Evolutionary conservation across 2,113 vertebrate genomes (phyloP).

Genomic region (Hemiscyllium ocellatum): DNA sequence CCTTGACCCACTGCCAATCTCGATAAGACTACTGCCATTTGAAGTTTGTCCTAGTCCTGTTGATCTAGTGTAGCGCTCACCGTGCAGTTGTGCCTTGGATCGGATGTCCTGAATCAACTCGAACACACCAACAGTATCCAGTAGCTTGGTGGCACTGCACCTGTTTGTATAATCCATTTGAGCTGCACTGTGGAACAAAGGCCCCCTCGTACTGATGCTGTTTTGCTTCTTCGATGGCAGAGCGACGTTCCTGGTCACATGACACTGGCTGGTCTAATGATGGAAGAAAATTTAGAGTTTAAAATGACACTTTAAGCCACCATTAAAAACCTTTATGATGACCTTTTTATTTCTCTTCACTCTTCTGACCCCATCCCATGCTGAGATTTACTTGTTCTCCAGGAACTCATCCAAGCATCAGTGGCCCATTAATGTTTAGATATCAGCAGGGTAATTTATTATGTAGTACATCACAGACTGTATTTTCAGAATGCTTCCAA

Average conservation of each 20-base stretch:
- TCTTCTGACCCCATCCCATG: neutral
- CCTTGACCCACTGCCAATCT: neutral
- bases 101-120: slow-evolving; percentile 38
- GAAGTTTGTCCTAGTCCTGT: neutral
- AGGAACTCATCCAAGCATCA: neutral
- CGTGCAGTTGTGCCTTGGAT: slow-evolving; percentile 42
- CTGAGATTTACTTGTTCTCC: neutral
- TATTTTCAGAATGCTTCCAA: neutral
- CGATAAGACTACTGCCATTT: neutral
- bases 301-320: neutral
- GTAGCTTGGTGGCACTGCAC: slow-evolving; percentile 45
- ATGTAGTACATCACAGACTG: neutral
- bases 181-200: slow-evolving; percentile 41
- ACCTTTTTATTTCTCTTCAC: neutral
- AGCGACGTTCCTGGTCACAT: slow-evolving; percentile 41
- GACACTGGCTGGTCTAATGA: slow-evolving; percentile 39
- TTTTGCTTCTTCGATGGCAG: slow-evolving; percentile 39
- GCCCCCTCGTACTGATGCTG: slow-evolving; percentile 42
- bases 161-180: slow-evolving; percentile 37
- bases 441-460: neutral
- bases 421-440: neutral
- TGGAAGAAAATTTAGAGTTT: neutral
- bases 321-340: neutral
- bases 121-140: slow-evolving; percentile 44
- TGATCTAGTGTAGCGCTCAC: slow-evolving; percentile 15